These are phyloP conservation scores for Rhincodon typus DNA, from an alignment of 2,797 vertebrate species.

Conservation along the genomic window DNA sequence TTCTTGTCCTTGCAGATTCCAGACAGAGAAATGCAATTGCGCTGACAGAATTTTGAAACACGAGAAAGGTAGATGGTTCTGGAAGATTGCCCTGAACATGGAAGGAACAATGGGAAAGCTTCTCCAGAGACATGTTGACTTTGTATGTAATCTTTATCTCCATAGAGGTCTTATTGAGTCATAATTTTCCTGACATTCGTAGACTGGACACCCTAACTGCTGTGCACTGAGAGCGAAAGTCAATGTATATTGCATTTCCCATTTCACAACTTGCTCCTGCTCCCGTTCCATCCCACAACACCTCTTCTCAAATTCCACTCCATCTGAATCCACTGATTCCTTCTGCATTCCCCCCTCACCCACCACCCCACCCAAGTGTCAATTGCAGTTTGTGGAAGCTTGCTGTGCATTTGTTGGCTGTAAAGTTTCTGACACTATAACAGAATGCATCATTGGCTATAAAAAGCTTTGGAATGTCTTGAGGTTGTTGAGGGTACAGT, in stretches of 20 bases:
- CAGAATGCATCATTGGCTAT: neutral
- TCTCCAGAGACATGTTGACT: neutral
- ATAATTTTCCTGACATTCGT: neutral
- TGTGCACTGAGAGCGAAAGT: neutral
- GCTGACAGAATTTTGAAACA: neutral
- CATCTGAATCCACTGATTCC: neutral
- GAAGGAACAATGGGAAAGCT: neutral
- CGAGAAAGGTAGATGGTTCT: neutral
- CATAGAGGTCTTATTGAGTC: no score
- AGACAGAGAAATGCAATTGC: neutral
- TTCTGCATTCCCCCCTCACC: no score
- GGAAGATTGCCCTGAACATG: neutral
- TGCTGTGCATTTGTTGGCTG: neutral
- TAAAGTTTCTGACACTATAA: no score
- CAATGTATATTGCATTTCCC: neutral
- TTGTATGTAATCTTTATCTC: neutral
- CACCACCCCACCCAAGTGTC: no score
- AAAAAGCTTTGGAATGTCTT: neutral
- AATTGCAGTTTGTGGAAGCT: neutral
- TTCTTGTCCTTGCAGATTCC: neutral
- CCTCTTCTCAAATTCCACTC: neutral
- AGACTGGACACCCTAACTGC: neutral
- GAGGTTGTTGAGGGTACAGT: neutral
- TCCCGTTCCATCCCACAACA: no score
- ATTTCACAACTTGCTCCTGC: neutral